Evolutionary conservation across 2,888 invertebrate genomes (phyloP), one percentile per base, ranked within the genome.

Genomic region (Scaptomyza parva): DNA sequence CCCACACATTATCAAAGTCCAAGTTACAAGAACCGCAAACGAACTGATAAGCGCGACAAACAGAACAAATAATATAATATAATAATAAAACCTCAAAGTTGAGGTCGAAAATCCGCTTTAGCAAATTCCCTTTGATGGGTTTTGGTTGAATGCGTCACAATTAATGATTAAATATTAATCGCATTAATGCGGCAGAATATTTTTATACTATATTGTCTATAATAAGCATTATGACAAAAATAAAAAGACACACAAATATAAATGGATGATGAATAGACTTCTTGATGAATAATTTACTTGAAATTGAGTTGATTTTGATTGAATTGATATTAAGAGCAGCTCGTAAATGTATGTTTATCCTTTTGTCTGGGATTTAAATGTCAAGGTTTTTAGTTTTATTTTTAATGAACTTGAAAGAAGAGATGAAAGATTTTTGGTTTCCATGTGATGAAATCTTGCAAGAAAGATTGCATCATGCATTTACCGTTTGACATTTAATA

Each of bases 111-210:
- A 30, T 62, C 28, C n/a, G n/a, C 26, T 11, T 9, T 8, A 2
- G n/a, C 48, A 33, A 48, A 39, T 57, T 64, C 51, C 40, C 44
- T 71, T 66, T 62, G 77, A 65, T 70, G 61, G 48, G 17, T 17
- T 37, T 35, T 33, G 7, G 14, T 8, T 28, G 30, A 12, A 30
- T 61, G 48, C 58, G 55, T 30, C 9, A 50, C 24, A 12, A 12
- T 12, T 0, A 17, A 20, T 62, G 66, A 74, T 74, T 76, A 74
- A 74, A 76, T 71, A 76, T 76, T 66, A 62, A 74, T 50, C 47
- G 41, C 11, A 47, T 43, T 62, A 62, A 59, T 76, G 77, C 66
- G 77, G 20, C 72, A 72, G 52, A 35, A 33, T 28, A 28, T 28
- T 3, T 30, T 0, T 33, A 14, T 35, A 7, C n/a, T 35, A 9